Conservation (phyloP, 2,888 invertebrate genomes). For the Cynaeus angustus region DNA sequence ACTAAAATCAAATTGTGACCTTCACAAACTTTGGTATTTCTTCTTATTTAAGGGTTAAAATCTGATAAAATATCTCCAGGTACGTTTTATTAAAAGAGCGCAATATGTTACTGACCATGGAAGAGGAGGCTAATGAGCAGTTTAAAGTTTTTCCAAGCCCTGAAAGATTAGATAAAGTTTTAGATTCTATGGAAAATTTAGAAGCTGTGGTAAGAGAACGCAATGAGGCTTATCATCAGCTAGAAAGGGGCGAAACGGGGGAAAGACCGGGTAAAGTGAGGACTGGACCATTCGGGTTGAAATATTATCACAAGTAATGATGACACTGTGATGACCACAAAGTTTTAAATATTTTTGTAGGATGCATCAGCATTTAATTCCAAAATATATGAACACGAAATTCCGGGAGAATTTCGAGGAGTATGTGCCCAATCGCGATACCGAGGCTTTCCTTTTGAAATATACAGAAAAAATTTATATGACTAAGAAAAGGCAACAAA, state of each 20-base stretch:
- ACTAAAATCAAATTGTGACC: constrained; percentile 94
- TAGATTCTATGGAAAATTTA: constrained; percentile 95
- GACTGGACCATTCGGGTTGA: constrained; percentile 77
- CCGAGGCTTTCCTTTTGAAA: constrained; percentile 76
- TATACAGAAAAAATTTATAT: constrained; percentile 80
- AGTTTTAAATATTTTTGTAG: constrained; percentile 59
- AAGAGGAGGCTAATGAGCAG: constrained; percentile 83
- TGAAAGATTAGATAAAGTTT: constrained; percentile 94
- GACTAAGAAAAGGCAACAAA: constrained; percentile 71
- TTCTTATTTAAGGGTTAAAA: background rate
- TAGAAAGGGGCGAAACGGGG: constrained; percentile 92
- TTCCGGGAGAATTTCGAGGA: constrained; percentile 77
- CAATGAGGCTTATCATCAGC: constrained; percentile 89
- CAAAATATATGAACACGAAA: constrained; percentile 78
- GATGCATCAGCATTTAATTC: constrained; percentile 78
- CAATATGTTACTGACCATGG: constrained; percentile 98
- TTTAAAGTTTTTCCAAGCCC: constrained; percentile 88
- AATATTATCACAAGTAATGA: constrained; percentile 72
- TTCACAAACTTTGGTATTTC: constrained; percentile 95
- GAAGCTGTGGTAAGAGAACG: constrained; percentile 93
- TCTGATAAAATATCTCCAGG: constrained; percentile 71
- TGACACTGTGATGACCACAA: constrained; percentile 16
- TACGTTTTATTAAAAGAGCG: constrained; percentile 93
- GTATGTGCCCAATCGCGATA: constrained; percentile 76
- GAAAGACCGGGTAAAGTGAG: constrained; percentile 81